Evolutionary conservation across 2,888 invertebrate species (phyloP).

Genomic region (Oscheius sp.): DNA sequence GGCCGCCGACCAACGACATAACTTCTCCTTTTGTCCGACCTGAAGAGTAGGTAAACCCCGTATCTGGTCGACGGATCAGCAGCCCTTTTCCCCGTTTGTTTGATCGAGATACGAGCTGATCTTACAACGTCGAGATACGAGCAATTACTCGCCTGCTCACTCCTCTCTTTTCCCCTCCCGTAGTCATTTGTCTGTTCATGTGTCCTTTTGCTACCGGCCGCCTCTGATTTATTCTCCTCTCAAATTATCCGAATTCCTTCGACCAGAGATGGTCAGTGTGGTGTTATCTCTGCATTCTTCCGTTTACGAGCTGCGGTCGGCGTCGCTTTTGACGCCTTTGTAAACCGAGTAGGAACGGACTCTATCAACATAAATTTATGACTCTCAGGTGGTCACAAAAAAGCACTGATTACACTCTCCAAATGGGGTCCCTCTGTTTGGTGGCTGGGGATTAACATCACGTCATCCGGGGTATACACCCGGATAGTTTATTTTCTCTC

Average conservation of each 20-base stretch:
- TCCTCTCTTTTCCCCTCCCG: not conserved
- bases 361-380: constrained; percentile 19
- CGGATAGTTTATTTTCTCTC: not conserved
- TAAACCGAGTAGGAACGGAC: constrained; percentile 13
- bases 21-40: not conserved
- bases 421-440: no score
- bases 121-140: not conserved
- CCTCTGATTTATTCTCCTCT: not conserved
- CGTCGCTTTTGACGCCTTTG: constrained; percentile 24
- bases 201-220: no score
- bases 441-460: no score
- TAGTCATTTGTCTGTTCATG: not conserved
- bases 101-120: not conserved
- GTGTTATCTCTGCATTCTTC: not conserved
- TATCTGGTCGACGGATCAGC: not conserved
- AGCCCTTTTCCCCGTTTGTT: constrained; percentile 15
- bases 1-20: not conserved
- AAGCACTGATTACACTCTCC: not conserved
- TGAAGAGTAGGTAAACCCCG: not conserved
- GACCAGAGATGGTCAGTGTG: not conserved
- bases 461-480: no score
- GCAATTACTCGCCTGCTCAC: not conserved
- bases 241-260: not conserved
- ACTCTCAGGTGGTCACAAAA: constrained; percentile 6
- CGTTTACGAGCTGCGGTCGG: constrained; percentile 26